phyloP scores from a whole-genome alignment of 2,888 invertebrate species.

The Diarsia mendica region DNA sequence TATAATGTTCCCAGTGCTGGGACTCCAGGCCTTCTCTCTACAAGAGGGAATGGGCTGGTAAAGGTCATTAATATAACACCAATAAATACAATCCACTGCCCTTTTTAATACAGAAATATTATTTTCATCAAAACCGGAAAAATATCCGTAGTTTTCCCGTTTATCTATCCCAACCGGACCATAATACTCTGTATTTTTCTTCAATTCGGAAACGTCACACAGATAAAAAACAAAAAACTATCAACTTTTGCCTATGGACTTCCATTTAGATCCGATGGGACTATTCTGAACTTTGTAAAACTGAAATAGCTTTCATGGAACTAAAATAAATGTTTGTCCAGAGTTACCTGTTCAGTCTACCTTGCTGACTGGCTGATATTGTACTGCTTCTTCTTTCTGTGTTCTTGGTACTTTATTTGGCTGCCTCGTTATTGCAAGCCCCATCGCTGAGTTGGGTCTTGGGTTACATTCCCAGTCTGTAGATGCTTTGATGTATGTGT shows the following conservation, averaged over 20 bases:
- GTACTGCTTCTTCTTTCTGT: neutral
- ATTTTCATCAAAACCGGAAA: neutral
- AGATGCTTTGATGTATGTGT: too few species aligned
- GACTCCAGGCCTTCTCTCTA: too few species aligned
- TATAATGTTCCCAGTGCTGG: too few species aligned
- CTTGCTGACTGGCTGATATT: neutral
- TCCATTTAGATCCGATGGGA: neutral
- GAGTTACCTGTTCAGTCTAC: neutral
- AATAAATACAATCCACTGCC: neutral
- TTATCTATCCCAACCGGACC: neutral
- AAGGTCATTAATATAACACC: neutral
- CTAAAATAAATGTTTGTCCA: neutral
- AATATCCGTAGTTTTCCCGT: neutral
- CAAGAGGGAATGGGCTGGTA: too few species aligned
- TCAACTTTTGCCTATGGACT: conserved; percentile 5
- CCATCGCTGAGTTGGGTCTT: neutral
- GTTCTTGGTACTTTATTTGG: neutral
- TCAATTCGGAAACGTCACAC: neutral
- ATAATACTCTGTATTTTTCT: too few species aligned
- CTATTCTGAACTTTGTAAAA: conserved; percentile 11
- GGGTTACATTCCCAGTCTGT: neutral
- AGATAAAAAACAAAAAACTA: conserved; percentile 5
- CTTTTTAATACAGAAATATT: neutral
- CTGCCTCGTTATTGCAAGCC: neutral
- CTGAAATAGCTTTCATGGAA: neutral